These are phyloP conservation scores for Crotalus helleri DNA, from an alignment of 2,113 vertebrate species.

Conservation along the genomic window DNA sequence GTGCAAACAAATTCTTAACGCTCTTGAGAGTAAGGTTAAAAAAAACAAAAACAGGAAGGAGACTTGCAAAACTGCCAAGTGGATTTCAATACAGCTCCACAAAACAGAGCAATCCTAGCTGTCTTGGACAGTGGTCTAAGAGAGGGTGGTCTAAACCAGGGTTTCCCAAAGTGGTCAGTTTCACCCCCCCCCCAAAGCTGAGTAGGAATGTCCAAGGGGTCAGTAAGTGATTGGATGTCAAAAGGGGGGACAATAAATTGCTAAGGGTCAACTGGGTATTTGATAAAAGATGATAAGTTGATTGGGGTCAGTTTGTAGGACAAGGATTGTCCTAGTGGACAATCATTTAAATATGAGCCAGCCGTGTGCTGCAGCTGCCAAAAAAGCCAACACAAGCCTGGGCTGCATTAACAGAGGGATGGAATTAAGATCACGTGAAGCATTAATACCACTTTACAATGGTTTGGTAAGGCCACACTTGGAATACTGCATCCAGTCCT, in stretches of 20 bases:
- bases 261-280: too few relatives aligned
- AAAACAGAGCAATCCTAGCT: not conserved
- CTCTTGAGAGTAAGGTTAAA: not conserved
- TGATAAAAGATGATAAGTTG: too few relatives aligned
- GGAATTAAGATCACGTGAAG: too few relatives aligned
- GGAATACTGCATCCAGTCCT: too few relatives aligned
- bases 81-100: not conserved
- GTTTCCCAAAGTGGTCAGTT: not conserved
- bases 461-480: too few relatives aligned
- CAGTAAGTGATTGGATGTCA: not conserved
- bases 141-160: not conserved
- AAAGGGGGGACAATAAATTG: not conserved
- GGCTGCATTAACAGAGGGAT: too few relatives aligned
- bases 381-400: too few relatives aligned
- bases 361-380: too few relatives aligned
- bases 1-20: not conserved
- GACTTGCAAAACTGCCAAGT: not conserved
- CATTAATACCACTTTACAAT: too few relatives aligned
- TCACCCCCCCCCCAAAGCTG: not conserved
- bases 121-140: not conserved
- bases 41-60: not conserved
- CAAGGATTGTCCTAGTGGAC: too few relatives aligned
- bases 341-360: too few relatives aligned
- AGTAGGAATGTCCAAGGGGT: not conserved
- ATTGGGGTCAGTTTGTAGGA: too few relatives aligned